Evolutionary conservation across 2,888 invertebrate genomes (phyloP).

Genomic region (Erannis defoliaria): DNA sequence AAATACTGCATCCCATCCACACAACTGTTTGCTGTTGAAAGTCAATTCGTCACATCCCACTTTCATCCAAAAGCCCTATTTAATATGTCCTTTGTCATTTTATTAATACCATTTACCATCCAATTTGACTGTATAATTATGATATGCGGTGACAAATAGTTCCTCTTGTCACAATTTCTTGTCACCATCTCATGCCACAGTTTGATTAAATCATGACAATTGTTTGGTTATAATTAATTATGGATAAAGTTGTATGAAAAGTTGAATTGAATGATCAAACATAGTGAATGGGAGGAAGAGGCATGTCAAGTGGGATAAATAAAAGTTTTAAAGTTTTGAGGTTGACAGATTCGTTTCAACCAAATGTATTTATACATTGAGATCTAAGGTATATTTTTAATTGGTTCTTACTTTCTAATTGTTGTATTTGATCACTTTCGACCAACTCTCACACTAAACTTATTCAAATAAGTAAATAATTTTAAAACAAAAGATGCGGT

Average conservation of each 20-base stretch:
- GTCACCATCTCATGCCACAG: slow-evolving; percentile 20
- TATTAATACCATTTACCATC: slow-evolving; percentile 70
- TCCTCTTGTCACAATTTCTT: slow-evolving; percentile 19
- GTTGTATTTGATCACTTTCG: too few relatives aligned
- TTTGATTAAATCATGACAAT: slow-evolving; percentile 34
- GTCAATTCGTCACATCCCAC: slow-evolving; percentile 67
- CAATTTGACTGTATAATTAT: slow-evolving; percentile 31
- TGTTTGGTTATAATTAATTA: slow-evolving; percentile 35
- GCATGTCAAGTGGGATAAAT: slow-evolving; percentile 15
- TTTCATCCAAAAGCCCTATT: slow-evolving; percentile 53
- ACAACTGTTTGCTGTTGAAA: slow-evolving; percentile 64
- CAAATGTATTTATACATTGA: not conserved
- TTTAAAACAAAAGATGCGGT: too few relatives aligned
- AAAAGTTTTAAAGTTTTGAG: slow-evolving; percentile 9
- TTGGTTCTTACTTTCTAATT: not conserved
- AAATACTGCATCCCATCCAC: slow-evolving; percentile 42
- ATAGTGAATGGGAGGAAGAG: slow-evolving; percentile 26
- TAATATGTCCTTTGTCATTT: slow-evolving; percentile 60
- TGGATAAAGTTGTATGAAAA: slow-evolving; percentile 28
- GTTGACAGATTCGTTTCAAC: slow-evolving; percentile 12
- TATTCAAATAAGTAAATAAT: too few relatives aligned
- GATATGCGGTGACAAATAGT: slow-evolving; percentile 38
- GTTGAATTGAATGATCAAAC: slow-evolving; percentile 34
- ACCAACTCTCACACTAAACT: too few relatives aligned
- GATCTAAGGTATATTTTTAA: not conserved